Conservation (phyloP, 2,888 invertebrate genomes). For the Luperina nickerlii region DNA sequence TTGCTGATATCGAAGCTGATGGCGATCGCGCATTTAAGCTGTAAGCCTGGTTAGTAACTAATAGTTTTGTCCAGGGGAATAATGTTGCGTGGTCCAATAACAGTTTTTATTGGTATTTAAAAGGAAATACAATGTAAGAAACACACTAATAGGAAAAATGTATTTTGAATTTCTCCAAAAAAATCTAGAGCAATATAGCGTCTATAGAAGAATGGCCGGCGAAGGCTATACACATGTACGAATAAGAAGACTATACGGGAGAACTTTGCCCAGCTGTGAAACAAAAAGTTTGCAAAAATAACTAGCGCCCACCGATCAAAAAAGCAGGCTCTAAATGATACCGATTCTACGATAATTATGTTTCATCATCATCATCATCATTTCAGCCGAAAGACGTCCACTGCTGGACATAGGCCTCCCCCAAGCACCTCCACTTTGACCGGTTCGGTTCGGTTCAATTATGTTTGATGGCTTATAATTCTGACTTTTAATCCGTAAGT, state of each 20-base stretch:
- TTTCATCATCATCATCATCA: neutral
- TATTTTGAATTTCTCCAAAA: neutral
- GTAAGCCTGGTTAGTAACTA: constrained; percentile 94
- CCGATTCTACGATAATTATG: neutral
- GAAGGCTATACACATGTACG: neutral
- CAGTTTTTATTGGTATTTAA: neutral
- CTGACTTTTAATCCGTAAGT: neutral
- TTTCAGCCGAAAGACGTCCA: no score
- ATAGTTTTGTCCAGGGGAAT: neutral
- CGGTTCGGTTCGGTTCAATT: neutral
- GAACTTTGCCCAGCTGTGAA: neutral
- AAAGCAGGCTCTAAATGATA: neutral
- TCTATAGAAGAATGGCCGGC: neutral
- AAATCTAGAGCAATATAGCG: neutral
- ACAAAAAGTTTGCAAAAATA: neutral
- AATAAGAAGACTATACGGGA: neutral
- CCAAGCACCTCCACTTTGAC: no score
- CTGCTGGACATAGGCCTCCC: no score
- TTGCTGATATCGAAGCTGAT: constrained; percentile 95
- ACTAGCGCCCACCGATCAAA: neutral
- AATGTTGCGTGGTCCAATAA: neutral
- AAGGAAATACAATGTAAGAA: neutral
- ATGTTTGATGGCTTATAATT: neutral
- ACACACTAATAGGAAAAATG: neutral
- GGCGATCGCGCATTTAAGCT: constrained; percentile 95